Evolutionary conservation across 2,888 invertebrate genomes (phyloP).

Genomic region (Apamea anceps): DNA sequence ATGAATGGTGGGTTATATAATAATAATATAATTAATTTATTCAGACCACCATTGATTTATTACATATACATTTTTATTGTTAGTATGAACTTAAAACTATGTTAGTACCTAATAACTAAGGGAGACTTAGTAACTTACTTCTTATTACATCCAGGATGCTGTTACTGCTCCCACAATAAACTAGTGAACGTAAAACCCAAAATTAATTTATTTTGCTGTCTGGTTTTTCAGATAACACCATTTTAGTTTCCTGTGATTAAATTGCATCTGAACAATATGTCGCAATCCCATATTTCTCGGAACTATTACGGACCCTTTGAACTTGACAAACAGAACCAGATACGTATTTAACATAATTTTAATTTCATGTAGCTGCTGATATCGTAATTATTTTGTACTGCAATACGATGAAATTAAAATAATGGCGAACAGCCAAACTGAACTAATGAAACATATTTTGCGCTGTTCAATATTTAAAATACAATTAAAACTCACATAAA

Average conservation of each 20-base stretch:
- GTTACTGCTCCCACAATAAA: background rate
- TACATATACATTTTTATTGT: too few relatives aligned
- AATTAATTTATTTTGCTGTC: background rate
- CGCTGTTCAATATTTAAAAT: slow-evolving; percentile 28
- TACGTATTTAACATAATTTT: slow-evolving; percentile 15
- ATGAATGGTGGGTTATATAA: background rate
- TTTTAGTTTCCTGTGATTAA: background rate
- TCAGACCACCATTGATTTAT: too few relatives aligned
- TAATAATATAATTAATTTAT: background rate
- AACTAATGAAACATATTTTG: slow-evolving; percentile 51
- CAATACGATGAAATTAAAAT: slow-evolving; percentile 42
- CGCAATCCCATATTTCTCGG: background rate
- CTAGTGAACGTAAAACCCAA: background rate
- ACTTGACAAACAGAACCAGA: background rate
- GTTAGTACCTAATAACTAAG: too few relatives aligned
- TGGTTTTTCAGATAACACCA: background rate
- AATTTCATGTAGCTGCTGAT: slow-evolving; percentile 22
- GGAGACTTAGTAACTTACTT: too few relatives aligned
- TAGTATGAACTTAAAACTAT: too few relatives aligned
- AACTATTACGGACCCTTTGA: background rate
- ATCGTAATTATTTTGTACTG: slow-evolving; percentile 43
- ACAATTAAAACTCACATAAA: slow-evolving; percentile 18
- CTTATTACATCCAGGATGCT: too few relatives aligned
- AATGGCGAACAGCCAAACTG: slow-evolving; percentile 56
- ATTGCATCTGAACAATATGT: background rate